Evolutionary conservation across 2,113 vertebrate genomes (phyloP), one percentile per base, ranked within the genome.

Genomic region (Tragulus kanchil): DNA sequence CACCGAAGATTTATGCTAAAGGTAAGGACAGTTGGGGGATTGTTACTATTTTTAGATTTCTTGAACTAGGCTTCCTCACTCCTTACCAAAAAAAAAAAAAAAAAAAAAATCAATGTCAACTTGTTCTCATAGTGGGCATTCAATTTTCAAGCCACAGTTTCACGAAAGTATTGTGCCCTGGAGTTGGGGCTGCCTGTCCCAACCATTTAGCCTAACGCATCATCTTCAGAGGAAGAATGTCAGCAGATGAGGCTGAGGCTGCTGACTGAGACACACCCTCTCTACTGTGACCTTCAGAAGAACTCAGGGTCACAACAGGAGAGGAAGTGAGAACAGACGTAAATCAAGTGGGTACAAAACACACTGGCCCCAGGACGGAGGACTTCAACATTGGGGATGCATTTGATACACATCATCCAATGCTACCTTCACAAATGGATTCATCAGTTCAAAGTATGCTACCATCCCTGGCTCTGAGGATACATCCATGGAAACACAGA

Each of bases 41-140:
- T 77, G 12, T 45, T 82, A 31, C 42, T 91, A 75, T 45, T 87
- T 93, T 90, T 88, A 85, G 23, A 65, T 61, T 88, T 96, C 89
- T 89, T 84, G 36, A 95, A 96, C 58, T 17, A 93, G 67, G 31
- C 12, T 31, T 84, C 25, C 42, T 77, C n/a, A 26, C 11, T 67
- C 11, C 6, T 42, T 28, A 31, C 11, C 75, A 56, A 62, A 69
- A 14, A 56, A 48, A 19, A 19, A 58, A 75, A 90, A 77, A 28
- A 26, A 81, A 59, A 59, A 82, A 23, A 36, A 36, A 36, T 9
- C 64, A 6, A 79, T n/a, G 23, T 48, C 50, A 85, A 42, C 45
- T 15, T 8, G 0, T 96, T 75, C 61, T 31, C 69, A 28, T 36
- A 89, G 2, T 45, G 31, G 58, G 58, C 48, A 93, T 50, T 73